Conservation (phyloP, 2,113 vertebrate genomes). For the Seriola aureovittata region DNA sequence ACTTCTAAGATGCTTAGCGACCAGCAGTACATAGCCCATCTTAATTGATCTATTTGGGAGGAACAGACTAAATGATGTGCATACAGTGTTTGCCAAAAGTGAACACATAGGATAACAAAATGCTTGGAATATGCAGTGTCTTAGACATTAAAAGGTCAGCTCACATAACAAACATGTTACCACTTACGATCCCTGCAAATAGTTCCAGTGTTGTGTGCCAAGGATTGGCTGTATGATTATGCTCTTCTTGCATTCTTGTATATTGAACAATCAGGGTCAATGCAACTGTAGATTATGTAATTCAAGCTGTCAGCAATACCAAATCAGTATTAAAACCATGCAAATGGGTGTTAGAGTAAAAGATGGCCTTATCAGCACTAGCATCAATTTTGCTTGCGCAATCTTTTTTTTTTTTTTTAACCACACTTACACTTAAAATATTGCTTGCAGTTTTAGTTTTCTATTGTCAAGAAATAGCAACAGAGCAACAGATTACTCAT, state of each 20-base stretch:
- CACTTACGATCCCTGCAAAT: neutral
- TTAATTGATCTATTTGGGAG: constrained; percentile 4
- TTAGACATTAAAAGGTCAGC: neutral
- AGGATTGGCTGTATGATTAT: neutral
- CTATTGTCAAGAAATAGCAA: neutral
- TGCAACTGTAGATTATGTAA: neutral
- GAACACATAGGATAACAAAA: constrained; percentile 21
- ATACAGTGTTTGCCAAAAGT: neutral
- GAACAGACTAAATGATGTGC: neutral
- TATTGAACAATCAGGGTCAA: neutral
- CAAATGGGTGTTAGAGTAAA: neutral
- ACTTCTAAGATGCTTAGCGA: neutral
- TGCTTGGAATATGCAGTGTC: constrained; percentile 40
- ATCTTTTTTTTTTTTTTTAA: neutral
- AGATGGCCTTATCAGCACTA: neutral
- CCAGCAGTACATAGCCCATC: neutral
- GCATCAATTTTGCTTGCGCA: neutral
- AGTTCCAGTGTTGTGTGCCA: neutral
- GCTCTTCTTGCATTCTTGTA: neutral
- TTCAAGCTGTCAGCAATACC: neutral
- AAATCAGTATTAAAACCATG: constrained; percentile 1
- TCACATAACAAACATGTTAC: neutral
- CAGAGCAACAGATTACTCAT: neutral
- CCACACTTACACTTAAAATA: neutral
- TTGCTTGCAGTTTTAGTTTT: neutral